These are phyloP conservation scores for Aphidius gifuensis DNA, from an alignment of 1,140 invertebrate genomes.

Conservation along the genomic window DNA sequence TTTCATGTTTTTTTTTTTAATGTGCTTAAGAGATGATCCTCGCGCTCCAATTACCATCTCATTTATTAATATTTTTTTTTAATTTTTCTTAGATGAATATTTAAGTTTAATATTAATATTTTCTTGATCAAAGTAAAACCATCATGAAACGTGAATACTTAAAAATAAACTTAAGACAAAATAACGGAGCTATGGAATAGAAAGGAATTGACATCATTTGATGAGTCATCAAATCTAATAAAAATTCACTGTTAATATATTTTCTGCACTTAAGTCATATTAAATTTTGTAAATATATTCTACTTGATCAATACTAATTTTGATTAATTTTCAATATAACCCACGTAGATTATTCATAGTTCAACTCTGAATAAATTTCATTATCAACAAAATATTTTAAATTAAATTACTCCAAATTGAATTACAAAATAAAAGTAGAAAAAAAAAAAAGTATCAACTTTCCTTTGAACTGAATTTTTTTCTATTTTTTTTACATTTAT, in stretches of 20 bases:
- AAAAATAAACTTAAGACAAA: too few species aligned
- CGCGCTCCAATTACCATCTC: conserved; percentile 10
- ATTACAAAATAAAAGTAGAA: background rate
- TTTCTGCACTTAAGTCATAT: too few species aligned
- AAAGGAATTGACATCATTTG: too few species aligned
- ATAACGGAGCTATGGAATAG: too few species aligned
- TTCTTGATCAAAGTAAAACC: background rate
- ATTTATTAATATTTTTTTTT: background rate
- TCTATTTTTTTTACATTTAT: conserved; percentile 21
- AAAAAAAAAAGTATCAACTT: conserved; percentile 17
- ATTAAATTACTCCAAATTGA: too few species aligned
- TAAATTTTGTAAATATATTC: background rate
- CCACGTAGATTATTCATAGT: background rate
- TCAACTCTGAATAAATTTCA: too few species aligned
- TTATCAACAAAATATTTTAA: too few species aligned
- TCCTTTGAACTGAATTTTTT: conserved; percentile 18
- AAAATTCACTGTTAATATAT: too few species aligned
- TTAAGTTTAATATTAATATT: background rate
- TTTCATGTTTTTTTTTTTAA: background rate
- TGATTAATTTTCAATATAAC: conserved; percentile 4
- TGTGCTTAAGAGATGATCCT: background rate
- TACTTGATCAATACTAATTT: background rate
- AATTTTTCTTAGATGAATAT: background rate
- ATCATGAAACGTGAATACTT: too few species aligned
- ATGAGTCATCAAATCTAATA: too few species aligned